phyloP scores from a whole-genome alignment of 2,113 vertebrate genomes.

The Pelodiscus sinensis region DNA sequence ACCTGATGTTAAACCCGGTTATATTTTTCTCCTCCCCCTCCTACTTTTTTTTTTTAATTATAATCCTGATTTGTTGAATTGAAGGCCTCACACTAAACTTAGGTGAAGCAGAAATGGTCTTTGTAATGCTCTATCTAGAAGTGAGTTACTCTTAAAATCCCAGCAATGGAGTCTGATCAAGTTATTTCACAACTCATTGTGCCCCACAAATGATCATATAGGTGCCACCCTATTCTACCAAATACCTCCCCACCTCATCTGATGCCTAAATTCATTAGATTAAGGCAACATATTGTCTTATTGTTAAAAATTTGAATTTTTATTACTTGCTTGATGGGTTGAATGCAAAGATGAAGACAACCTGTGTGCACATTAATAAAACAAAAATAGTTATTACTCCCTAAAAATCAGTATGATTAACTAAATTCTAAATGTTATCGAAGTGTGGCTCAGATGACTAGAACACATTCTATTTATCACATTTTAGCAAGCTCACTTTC shows the following conservation, averaged over 20 bases:
- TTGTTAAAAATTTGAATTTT: conserved; percentile 28
- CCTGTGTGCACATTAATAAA: conserved; percentile 5
- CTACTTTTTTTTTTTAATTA: neutral
- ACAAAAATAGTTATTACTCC: conserved; percentile 25
- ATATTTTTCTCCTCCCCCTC: neutral
- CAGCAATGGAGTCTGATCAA: neutral
- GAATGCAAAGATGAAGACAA: conserved; percentile 31
- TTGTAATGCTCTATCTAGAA: neutral
- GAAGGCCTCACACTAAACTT: neutral
- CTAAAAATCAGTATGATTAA: neutral
- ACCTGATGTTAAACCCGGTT: neutral
- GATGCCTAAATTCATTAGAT: neutral
- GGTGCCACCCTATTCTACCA: neutral
- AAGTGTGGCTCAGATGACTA: neutral
- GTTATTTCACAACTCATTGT: neutral
- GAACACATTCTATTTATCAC: neutral
- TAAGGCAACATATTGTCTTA: neutral
- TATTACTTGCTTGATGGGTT: neutral
- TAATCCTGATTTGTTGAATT: neutral
- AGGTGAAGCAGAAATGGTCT: neutral
- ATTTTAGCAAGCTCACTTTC: neutral
- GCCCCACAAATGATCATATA: neutral
- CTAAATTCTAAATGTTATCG: neutral
- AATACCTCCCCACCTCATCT: neutral
- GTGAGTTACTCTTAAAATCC: neutral